Evolutionary conservation across 1,140 invertebrate species (phyloP).

Genomic region (Trichonephila inaurata): DNA sequence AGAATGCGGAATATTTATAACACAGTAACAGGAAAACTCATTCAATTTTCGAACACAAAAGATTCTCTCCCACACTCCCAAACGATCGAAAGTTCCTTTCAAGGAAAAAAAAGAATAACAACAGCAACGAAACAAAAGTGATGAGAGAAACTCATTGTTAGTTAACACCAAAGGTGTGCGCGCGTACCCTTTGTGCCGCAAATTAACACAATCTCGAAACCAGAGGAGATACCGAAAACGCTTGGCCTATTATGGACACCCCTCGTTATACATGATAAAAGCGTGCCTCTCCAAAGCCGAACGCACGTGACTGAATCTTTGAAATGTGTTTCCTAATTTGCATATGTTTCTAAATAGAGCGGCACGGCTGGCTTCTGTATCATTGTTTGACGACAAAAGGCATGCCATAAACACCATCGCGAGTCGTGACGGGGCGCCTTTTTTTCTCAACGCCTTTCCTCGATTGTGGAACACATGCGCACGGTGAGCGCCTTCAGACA

Average conservation of each 20-base stretch:
- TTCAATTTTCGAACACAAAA: neutral
- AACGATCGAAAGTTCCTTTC: neutral
- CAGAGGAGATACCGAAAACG: neutral
- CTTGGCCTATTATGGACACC: slow-evolving; percentile 25
- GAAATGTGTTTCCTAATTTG: slow-evolving; percentile 2
- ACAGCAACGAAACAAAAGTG: neutral
- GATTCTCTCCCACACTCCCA: neutral
- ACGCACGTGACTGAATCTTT: slow-evolving; percentile 8
- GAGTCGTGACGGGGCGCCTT: neutral
- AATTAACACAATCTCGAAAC: neutral
- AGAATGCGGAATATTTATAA: too few relatives aligned
- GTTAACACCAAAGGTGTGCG: slow-evolving; percentile 18
- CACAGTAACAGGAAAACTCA: neutral
- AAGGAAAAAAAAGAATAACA: neutral
- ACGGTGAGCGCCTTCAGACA: neutral
- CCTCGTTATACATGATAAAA: slow-evolving; percentile 29
- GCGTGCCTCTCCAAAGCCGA: neutral
- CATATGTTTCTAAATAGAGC: slow-evolving; percentile 18
- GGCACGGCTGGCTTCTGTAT: slow-evolving; percentile 24
- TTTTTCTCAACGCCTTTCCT: neutral
- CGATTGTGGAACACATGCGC: neutral
- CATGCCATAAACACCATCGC: slow-evolving; percentile 20
- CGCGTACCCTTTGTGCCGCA: neutral
- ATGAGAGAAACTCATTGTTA: neutral
- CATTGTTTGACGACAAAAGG: slow-evolving; percentile 29